Evolutionary conservation across 2,797 vertebrate species (phyloP).

Genomic region (Scomberomorus guttatus): DNA sequence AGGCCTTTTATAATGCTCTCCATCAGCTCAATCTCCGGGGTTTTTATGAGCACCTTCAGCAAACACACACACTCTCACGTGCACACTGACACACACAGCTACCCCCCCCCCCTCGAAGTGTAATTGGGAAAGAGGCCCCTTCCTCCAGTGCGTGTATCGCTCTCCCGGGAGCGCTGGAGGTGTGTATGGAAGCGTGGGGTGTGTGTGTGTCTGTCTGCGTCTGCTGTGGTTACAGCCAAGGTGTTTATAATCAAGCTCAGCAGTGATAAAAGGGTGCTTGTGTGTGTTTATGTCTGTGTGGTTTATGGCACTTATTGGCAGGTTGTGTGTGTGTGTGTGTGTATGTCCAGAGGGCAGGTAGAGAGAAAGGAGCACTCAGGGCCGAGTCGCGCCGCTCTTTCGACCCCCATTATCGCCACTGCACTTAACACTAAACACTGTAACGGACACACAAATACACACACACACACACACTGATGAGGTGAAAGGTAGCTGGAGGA

Average conservation of each 20-base stretch:
- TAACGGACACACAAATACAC: slow-evolving; percentile 33
- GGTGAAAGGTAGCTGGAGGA: slow-evolving; percentile 27
- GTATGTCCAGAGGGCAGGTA: slow-evolving; percentile 44
- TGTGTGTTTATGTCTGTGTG: slow-evolving; percentile 65
- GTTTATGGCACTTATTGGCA: slow-evolving; percentile 70
- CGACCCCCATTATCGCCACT: slow-evolving; percentile 60
- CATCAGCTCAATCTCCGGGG: slow-evolving; percentile 76
- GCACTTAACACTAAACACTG: slow-evolving; percentile 49
- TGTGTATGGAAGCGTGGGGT: slow-evolving; percentile 43
- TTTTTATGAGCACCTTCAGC: slow-evolving; percentile 82
- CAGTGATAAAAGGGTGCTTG: slow-evolving; percentile 69
- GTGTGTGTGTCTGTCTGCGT: slow-evolving; percentile 49
- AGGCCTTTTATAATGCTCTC: slow-evolving; percentile 76
- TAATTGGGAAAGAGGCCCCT: slow-evolving; percentile 78
- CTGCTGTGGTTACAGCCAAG: slow-evolving; percentile 59
- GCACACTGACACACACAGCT: slow-evolving; percentile 23
- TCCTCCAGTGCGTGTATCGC: slow-evolving; percentile 66
- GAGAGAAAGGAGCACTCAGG: slow-evolving; percentile 34
- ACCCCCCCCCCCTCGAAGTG: slow-evolving; percentile 50
- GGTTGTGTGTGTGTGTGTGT: slow-evolving; percentile 33
- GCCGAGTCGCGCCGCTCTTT: slow-evolving; percentile 30
- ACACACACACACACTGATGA: slow-evolving; percentile 37
- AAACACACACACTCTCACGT: slow-evolving; percentile 46
- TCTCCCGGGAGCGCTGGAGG: slow-evolving; percentile 72
- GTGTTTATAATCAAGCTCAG: slow-evolving; percentile 77